Evolutionary conservation across 2,113 vertebrate species (phyloP), one percentile per base, ranked within the genome.

Genomic region (Mustela nigripes): DNA sequence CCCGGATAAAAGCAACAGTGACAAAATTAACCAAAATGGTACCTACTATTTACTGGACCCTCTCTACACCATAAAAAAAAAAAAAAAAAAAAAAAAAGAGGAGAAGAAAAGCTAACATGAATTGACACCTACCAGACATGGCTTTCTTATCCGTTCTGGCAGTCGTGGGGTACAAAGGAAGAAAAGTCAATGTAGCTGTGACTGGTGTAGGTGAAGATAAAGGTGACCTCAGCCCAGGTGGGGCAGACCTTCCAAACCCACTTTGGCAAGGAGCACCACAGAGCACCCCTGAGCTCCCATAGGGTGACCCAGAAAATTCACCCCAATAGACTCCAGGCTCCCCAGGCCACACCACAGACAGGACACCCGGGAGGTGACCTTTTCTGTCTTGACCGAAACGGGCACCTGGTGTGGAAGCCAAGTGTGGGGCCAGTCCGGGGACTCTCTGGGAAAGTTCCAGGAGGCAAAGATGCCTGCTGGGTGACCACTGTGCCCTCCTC

Each of bases 401-500:
- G 97, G 50, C 36, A 87, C 58, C 21, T n/a, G 63, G 79, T 22
- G 31, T n/a, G 33, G 50, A 62, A 56, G 69, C 88, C 42, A 42
- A 9, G n/a, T 42, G 28, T 28, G 11, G 56, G 71, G 33, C 56
- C 31, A 7, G 45, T 78, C 74, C 56, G 28, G 95, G 26, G 89
- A 39, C 86, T 18, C 1, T 63, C 95, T 15, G 5, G 33, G 53
- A 81, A 65, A 86, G 90, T 81, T 53, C 93, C 69, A 60, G 56
- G 62, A 31, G 0, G n/a, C 31, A 48, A 86, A 71, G 39, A 11
- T 5, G 36, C 45, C 73, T 28, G 31, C 10, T 0, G 0, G 14
- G 10, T 98, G 92, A 98, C 97, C 16, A 4, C 88, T 65, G 60
- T 96, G 26, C 31, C 92, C 48, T 94, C 28, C 92, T 65, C 97